phyloP scores from a whole-genome alignment of 2,113 vertebrate species.

The Mystacornis crossleyi region DNA sequence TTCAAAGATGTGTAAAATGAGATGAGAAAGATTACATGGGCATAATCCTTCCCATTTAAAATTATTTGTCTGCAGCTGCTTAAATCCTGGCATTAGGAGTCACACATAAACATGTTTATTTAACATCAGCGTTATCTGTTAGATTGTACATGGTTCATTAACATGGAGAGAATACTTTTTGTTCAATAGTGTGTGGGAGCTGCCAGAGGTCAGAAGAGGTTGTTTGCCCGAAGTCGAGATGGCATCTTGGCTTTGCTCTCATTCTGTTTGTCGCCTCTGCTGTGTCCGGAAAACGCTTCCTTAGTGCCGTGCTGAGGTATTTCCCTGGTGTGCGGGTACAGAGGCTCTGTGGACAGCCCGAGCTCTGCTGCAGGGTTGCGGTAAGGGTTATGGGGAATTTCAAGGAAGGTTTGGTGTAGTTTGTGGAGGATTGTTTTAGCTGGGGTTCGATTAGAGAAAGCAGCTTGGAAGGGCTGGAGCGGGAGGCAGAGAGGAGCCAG shows the following conservation, averaged over 20 bases:
- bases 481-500: neutral
- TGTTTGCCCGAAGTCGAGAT: slow-evolving; percentile 49
- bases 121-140: slow-evolving; percentile 35
- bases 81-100: neutral
- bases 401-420: neutral
- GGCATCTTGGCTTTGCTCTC: slow-evolving; percentile 54
- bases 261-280: slow-evolving; percentile 19
- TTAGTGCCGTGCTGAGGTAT: neutral
- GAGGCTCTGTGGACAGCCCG: neutral
- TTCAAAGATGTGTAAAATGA: neutral
- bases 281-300: neutral
- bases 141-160: slow-evolving; percentile 55
- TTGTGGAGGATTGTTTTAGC: neutral
- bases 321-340: neutral
- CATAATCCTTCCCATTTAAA: slow-evolving; percentile 32
- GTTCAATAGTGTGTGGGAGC: slow-evolving; percentile 45
- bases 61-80: slow-evolving; percentile 12
- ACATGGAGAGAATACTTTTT: slow-evolving; percentile 54
- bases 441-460: neutral
- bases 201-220: slow-evolving; percentile 38
- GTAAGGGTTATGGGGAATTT: neutral
- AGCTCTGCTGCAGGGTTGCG: neutral
- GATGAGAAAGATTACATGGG: neutral
- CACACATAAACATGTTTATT: slow-evolving; percentile 47
- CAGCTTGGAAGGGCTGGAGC: neutral